Percentiles rank a stretch among this genome's conserved stretches.
These are phyloP conservation scores for Furcifer pardalis DNA, from an alignment of 2,797 vertebrate genomes.

Conservation along the genomic window DNA sequence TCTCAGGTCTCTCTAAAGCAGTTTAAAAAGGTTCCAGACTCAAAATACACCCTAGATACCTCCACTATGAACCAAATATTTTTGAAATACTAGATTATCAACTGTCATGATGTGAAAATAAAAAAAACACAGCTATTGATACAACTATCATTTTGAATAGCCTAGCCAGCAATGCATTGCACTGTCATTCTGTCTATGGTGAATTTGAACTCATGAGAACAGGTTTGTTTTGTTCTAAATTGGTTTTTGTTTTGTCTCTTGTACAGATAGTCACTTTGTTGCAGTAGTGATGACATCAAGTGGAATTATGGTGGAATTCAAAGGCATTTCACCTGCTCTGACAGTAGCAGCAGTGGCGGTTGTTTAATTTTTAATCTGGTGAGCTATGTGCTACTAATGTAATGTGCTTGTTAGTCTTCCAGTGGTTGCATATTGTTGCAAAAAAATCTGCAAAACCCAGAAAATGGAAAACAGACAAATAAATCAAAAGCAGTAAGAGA, in stretches of 20 bases:
- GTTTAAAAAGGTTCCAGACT: neutral
- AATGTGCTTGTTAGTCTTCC: slow-evolving; percentile 29
- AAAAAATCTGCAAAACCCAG: slow-evolving; percentile 37
- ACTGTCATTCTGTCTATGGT: slow-evolving; percentile 60
- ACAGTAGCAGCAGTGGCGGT: slow-evolving; percentile 44
- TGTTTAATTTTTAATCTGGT: slow-evolving; percentile 66
- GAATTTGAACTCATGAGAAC: slow-evolving; percentile 58
- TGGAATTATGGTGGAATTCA: slow-evolving; percentile 62
- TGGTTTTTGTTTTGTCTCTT: slow-evolving; percentile 61
- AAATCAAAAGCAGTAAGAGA: slow-evolving; percentile 22
- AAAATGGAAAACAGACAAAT: slow-evolving; percentile 38
- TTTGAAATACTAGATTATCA: neutral
- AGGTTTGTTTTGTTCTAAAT: slow-evolving; percentile 63
- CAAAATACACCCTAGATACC: neutral
- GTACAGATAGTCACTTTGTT: slow-evolving; percentile 52
- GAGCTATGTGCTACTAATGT: slow-evolving; percentile 48
- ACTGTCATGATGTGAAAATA: neutral
- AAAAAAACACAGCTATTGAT: neutral
- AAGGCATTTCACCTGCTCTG: slow-evolving; percentile 46
- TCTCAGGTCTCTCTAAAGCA: neutral
- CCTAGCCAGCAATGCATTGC: slow-evolving; percentile 39
- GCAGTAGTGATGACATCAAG: slow-evolving; percentile 61
- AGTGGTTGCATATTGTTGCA: slow-evolving; percentile 2
- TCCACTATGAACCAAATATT: neutral
- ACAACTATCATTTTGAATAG: slow-evolving; percentile 55